Base-by-base conservation (phyloP, 2,113 vertebrate genomes). In the Apaloderma vittatum region DNA sequence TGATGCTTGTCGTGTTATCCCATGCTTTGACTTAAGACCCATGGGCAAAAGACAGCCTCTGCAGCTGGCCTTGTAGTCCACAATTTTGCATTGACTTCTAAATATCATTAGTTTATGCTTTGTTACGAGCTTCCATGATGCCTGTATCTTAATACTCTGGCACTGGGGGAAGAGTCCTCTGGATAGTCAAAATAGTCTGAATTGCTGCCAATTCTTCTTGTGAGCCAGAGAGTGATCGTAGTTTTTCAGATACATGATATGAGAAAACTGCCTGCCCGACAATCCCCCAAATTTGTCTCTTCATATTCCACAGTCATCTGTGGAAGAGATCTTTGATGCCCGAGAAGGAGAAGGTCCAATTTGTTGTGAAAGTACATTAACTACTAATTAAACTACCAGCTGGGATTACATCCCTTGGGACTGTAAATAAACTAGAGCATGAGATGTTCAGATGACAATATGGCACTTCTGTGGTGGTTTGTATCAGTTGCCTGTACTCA, bases 341-440 rank as follows among this genome's bases (percentile, higher is more conserved):
- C 76, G 84, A 78, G 90, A 93, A 95, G 63, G 72, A 92, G 83
- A 75, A 91, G 72, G 82, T 95, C 90, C 72, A 91, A 72, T 95
- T 93, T 94, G 82, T 94, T 93, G 75, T 97, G 75, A 90, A 93
- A 94, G 87, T 94, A 88, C 34, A n/a, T 94, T 92, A 57, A 61
- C 46, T 90, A 8, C 36, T 90, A 79, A 92, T 94, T 96, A 95
- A 91, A 79, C 85, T 94, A 73, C 88, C 85, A 96, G 88, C 92
- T 93, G 91, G 88, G 95, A 80, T 92, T 94, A 88, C 55, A 95
- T 86, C 76, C 70, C 61, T 85, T 54, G 66, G 89, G 88, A 84
- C 62, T 92, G 78, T 90, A 92, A 93, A 94, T 93, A 90, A 92
- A 74, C 72, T 61, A 90, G 76, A 93, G 73, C 79, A 55, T 86